phyloP scores from a whole-genome alignment of 2,113 vertebrate species.

The Scartelaos histophorus region DNA sequence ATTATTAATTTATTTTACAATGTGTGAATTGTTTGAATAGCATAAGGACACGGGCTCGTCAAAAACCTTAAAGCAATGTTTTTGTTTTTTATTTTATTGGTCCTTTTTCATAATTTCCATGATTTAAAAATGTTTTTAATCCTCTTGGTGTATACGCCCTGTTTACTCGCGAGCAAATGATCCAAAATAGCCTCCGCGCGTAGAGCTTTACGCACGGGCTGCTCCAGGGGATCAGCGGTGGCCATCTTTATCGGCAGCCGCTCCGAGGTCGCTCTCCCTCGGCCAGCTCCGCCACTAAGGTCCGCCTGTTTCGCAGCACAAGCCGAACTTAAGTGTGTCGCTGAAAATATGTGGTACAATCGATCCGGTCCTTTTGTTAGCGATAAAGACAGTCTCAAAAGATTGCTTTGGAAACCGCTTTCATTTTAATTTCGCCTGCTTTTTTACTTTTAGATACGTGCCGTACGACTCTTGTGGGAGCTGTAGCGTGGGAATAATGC shows the following conservation, averaged over 20 bases:
- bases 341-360: neutral
- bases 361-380: neutral
- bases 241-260: conserved; percentile 31
- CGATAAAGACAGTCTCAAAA: conserved; percentile 14
- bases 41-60: neutral
- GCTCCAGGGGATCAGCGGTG: neutral
- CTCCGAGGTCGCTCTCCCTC: conserved; percentile 52
- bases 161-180: neutral
- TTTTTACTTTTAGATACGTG: conserved; percentile 1
- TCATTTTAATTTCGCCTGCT: neutral
- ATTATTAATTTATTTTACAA: neutral
- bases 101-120: neutral
- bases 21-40: neutral
- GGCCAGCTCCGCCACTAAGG: conserved; percentile 48
- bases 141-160: neutral
- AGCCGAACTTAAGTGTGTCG: conserved; percentile 15
- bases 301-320: conserved; percentile 39
- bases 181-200: neutral
- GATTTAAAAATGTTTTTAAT: conserved; percentile 1
- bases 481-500: neutral
- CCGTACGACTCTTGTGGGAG: neutral
- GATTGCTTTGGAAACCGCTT: conserved; percentile 34
- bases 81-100: neutral
- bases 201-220: neutral
- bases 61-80: neutral